phyloP scores from a whole-genome alignment of 2,113 vertebrate genomes.

The Urocolius indicus region DNA sequence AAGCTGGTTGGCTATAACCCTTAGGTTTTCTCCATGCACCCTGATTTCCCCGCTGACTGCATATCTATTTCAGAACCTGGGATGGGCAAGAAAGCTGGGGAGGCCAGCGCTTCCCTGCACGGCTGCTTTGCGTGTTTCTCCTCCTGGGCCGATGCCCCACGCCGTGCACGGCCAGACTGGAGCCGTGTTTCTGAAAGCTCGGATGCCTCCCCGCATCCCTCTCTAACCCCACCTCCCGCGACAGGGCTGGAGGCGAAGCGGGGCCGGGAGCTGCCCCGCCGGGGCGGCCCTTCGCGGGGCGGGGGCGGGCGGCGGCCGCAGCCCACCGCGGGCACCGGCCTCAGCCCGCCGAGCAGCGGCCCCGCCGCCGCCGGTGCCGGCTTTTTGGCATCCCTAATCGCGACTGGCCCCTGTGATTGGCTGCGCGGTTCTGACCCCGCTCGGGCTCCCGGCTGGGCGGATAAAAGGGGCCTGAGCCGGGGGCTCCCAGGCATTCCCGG shows the following conservation, averaged over 20 bases:
- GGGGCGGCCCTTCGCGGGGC: not conserved
- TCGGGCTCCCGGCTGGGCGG: constrained; percentile 93
- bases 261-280: not conserved
- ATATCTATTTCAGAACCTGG: not conserved
- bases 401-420: constrained; percentile 89
- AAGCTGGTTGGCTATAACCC: not conserved
- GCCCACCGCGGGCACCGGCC: not conserved
- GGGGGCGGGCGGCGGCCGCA: not conserved
- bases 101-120: fast-evolving
- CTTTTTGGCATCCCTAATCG: constrained; percentile 89
- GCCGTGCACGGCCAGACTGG: not conserved
- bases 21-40: not conserved
- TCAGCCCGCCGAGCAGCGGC: not conserved
- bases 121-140: not conserved
- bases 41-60: not conserved
- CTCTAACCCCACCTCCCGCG: not conserved
- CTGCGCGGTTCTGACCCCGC: constrained; percentile 88
- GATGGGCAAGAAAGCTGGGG: not conserved
- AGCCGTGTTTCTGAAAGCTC: not conserved
- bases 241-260: not conserved
- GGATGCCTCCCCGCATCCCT: not conserved
- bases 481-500: constrained; percentile 86
- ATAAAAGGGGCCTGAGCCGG: constrained; percentile 95
- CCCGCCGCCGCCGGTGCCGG: constrained; percentile 44
- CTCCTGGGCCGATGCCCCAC: not conserved